These are phyloP conservation scores for Gymnosoma rotundatum DNA, from an alignment of 2,888 invertebrate genomes.

Conservation along the genomic window DNA sequence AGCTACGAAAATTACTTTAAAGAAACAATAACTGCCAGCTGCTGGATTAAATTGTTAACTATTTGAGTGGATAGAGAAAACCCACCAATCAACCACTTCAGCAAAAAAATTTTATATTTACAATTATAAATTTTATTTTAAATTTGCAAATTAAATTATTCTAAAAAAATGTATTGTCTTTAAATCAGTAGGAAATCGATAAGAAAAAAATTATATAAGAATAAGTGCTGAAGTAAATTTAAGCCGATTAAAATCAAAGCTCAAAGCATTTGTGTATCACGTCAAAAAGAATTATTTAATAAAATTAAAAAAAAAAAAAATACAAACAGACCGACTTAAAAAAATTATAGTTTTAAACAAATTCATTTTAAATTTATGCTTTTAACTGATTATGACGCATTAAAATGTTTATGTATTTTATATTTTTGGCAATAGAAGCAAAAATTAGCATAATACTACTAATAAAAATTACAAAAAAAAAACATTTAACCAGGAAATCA, in stretches of 20 bases:
- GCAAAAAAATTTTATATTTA: too few species aligned
- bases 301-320: slow-evolving; percentile 24
- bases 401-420: slow-evolving; percentile 26
- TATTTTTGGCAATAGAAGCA: slow-evolving; percentile 14
- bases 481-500: slow-evolving; percentile 65
- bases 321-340: neutral
- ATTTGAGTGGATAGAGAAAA: too few species aligned
- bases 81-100: too few species aligned
- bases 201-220: neutral
- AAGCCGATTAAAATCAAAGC: slow-evolving; percentile 4
- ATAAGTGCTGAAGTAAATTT: slow-evolving; percentile 26
- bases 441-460: slow-evolving; percentile 49
- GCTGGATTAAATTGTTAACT: too few species aligned
- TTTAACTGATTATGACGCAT: slow-evolving; percentile 23
- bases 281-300: neutral
- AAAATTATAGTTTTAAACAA: neutral
- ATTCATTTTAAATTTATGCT: neutral
- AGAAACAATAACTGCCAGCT: too few species aligned
- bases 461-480: slow-evolving; percentile 12
- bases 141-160: too few species aligned
- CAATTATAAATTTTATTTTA: too few species aligned
- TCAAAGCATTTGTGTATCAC: neutral
- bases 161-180: neutral
- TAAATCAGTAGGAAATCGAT: neutral
- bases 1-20: too few species aligned